phyloP scores from a whole-genome alignment of 2,113 vertebrate genomes.

The human region DNA sequence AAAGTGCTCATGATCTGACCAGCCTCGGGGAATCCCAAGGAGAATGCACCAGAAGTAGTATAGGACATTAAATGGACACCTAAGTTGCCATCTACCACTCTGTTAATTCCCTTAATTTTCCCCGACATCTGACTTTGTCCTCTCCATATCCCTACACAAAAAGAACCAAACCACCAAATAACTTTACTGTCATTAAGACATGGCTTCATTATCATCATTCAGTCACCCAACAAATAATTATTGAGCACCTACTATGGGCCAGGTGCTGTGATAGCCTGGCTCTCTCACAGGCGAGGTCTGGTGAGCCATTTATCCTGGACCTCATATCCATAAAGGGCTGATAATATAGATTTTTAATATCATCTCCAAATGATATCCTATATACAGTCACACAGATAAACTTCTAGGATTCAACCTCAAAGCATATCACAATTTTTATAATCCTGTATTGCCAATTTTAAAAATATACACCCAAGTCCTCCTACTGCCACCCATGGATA shows the following conservation, averaged over 20 bases:
- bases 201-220: background rate
- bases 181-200: background rate
- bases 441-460: background rate
- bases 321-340: background rate
- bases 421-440: background rate
- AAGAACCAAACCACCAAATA: background rate
- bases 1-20: background rate
- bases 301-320: background rate
- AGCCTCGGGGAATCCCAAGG: background rate
- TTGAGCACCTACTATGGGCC: background rate
- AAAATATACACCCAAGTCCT: background rate
- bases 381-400: background rate
- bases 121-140: background rate
- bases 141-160: background rate
- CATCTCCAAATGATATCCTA: background rate
- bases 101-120: background rate
- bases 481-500: background rate
- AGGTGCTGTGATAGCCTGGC: background rate
- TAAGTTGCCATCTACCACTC: background rate
- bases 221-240: background rate
- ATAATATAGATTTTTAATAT: background rate
- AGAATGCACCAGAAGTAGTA: background rate
- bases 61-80: background rate
- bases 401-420: constrained; percentile 3
- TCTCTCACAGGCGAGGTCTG: background rate